Conservation (phyloP, 64 coral and sea anemone genomes). For the Montipora sp. region DNA sequence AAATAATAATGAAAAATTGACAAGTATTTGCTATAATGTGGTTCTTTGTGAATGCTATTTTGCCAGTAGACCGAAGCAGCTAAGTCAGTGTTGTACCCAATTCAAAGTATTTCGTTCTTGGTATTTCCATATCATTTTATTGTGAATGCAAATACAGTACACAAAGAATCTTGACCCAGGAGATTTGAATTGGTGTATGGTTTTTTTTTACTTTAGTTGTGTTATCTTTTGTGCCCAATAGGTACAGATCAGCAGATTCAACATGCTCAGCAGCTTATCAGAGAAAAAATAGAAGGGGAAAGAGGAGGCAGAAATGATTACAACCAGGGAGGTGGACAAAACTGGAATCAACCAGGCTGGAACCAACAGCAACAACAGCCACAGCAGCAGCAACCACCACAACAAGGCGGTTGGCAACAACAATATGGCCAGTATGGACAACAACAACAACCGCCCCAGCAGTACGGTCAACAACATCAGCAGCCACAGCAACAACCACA, state of each 20-base stretch:
- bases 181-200: background rate
- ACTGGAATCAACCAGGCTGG: constrained; percentile 67
- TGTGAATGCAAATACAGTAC: too few relatives aligned
- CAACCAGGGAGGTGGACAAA: constrained; percentile 54
- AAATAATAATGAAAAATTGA: too few relatives aligned
- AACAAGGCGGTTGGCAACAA: constrained; percentile 36
- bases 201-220: background rate
- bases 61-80: too few relatives aligned
- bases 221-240: background rate
- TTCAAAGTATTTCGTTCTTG: too few relatives aligned
- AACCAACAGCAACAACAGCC: constrained; percentile 55
- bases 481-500: constrained; percentile 73
- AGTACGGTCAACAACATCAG: constrained; percentile 78
- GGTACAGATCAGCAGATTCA: constrained; percentile 86
- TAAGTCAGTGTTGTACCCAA: too few relatives aligned
- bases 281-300: constrained; percentile 75
- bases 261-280: constrained; percentile 81
- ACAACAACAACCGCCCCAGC: constrained; percentile 85
- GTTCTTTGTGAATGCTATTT: too few relatives aligned
- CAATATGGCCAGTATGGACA: constrained; percentile 75
- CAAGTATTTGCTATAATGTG: too few relatives aligned
- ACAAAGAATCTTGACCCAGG: too few relatives aligned
- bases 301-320: constrained; percentile 38
- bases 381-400: constrained; percentile 52
- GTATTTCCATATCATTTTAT: too few relatives aligned